phyloP scores from a whole-genome alignment of 2,113 vertebrate genomes.

The Paramisgurnus dabryanus region DNA sequence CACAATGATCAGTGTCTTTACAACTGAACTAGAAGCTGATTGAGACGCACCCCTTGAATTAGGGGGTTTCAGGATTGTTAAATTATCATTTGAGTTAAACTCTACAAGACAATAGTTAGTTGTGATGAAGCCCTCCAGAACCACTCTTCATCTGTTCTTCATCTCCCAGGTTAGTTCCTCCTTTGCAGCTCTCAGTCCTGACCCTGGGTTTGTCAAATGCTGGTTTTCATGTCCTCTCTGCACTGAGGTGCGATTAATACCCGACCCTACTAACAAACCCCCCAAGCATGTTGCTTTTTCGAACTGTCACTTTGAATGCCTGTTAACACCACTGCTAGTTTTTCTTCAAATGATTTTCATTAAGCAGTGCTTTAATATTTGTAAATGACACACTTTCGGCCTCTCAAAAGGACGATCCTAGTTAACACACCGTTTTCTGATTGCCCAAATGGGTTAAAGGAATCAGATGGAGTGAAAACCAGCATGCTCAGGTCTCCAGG shows the following conservation, averaged over 20 bases:
- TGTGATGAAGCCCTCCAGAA: constrained; percentile 32
- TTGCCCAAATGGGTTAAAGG: constrained; percentile 66
- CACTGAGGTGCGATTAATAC: constrained; percentile 53
- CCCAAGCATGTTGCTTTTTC: constrained; percentile 50
- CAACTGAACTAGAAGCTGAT: no score
- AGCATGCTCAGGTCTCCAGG: constrained; percentile 75
- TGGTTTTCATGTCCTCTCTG: constrained; percentile 78
- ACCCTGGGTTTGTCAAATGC: constrained; percentile 70
- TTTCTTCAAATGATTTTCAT: constrained; percentile 5
- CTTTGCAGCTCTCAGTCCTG: constrained; percentile 62
- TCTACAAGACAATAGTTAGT: not conserved
- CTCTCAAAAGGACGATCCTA: constrained; percentile 15
- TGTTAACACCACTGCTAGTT: not conserved
- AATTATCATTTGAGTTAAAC: no score
- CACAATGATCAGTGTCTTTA: no score
- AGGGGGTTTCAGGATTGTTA: no score
- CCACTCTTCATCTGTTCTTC: not conserved
- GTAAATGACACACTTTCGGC: constrained; percentile 22
- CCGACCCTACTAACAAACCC: constrained; percentile 46
- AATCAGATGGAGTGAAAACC: constrained; percentile 81
- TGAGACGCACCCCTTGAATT: no score
- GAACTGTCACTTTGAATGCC: not conserved
- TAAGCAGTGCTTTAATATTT: constrained; percentile 7
- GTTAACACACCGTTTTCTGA: constrained; percentile 58
- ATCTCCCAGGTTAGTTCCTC: constrained; percentile 52